Base-by-base conservation (phyloP, 37 sponge, comb jelly and placozoan species). In the Mnemiopsis leidyi region DNA sequence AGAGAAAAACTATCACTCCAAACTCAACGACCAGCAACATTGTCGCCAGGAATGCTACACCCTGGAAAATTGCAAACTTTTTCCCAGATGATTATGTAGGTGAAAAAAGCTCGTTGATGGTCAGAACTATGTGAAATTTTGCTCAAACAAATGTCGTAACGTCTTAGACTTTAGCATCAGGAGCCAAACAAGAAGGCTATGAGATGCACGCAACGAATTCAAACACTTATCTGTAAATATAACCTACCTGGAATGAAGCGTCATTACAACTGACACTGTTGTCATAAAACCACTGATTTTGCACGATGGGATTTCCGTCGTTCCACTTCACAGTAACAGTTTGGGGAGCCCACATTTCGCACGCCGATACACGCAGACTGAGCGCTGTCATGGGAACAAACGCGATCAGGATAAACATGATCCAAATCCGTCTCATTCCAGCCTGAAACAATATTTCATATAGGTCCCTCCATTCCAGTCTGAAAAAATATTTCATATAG, bases 241-340 rank as follows among this genome's bases (percentile, higher is more conserved):
- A n/a, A n/a, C n/a, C n/a, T n/a, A 77, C 79, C 79, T 77, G 79
- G 20, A 77, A 36, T 77, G 79, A 32, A 31, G 79, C 0, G 16
- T 28, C 32, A 37, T 85, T 36, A 61, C 90, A 85, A 25, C 61
- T 85, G 29, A 85, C 90, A 39, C 25, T 40, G 90, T 85, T 85
- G 23, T 85, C 90, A 33, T 85, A 85, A 21, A 85, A 85, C 90
- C 90, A 85, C 90, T 85, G 90, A 28, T 85, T 85, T 9, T 33
- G 3, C 23, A 85, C 61, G 23, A 85, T 85, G 3, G 24, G 24
- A 0, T 18, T 0, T 0, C 24, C 61, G 48, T 85, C 90, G 23
- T 85, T 85, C 21, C 36, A 85, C 26, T 85, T 85, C 0, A 85
- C 90, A n/a, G 90, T 85, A 7, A 85, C 90, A 2, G 90, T 39